A percentile compares a stretch with the other conserved stretches of the same genome.
phyloP scores from a whole-genome alignment of 2,888 invertebrate genomes.

The Phymatocera aterrima region DNA sequence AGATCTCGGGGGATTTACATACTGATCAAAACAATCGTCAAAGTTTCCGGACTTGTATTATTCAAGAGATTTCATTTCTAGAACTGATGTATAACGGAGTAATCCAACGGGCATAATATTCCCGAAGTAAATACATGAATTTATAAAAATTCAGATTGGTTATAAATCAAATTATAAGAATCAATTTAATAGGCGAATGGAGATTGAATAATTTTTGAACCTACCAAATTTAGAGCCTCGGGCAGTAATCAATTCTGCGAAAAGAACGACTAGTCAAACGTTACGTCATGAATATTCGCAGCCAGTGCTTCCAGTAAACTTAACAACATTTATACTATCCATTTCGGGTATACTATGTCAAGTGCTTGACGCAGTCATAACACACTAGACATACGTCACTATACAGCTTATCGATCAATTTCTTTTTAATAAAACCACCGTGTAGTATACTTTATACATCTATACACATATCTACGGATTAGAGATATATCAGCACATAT shows the following conservation, averaged over 20 bases:
- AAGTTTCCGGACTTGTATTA: neutral
- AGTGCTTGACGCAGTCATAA: neutral
- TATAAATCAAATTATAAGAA: neutral
- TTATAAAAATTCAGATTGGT: neutral
- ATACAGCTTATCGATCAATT: constrained; percentile 20
- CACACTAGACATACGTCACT: constrained; percentile 1
- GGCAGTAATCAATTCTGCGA: neutral
- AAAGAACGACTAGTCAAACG: neutral
- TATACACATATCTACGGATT: constrained; percentile 18
- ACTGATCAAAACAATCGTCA: neutral
- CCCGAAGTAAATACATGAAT: neutral
- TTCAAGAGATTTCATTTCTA: neutral
- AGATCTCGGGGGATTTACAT: constrained; percentile 17
- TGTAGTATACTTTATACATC: constrained; percentile 11
- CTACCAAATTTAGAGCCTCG: neutral
- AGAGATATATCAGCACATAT: constrained; percentile 21
- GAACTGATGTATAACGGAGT: neutral
- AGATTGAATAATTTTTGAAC: neutral
- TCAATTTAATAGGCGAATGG: neutral
- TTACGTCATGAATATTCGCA: neutral
- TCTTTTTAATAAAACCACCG: neutral
- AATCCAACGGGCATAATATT: neutral
- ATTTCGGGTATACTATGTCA: neutral
- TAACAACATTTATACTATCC: neutral
- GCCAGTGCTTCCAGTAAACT: neutral